Percentiles rank a stretch among this genome's conserved stretches.
Conservation (phyloP, 1,140 invertebrate genomes). For the Potamilus streckersoni region DNA sequence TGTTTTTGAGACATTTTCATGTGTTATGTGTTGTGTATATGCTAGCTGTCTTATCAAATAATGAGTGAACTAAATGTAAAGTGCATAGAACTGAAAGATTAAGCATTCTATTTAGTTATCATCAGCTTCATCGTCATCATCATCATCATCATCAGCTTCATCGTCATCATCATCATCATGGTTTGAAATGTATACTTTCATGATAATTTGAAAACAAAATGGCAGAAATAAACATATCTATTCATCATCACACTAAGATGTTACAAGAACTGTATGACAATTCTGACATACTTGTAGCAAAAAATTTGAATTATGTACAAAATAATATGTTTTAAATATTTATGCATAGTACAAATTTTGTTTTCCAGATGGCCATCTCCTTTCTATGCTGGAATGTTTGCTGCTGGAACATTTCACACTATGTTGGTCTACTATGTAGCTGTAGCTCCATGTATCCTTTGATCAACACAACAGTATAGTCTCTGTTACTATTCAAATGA, state of each 20-base stretch:
- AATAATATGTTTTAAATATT: background rate
- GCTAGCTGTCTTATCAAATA: no score
- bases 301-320: background rate
- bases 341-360: slow-evolving; percentile 7
- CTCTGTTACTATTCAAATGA: no score
- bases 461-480: background rate
- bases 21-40: no score
- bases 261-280: background rate
- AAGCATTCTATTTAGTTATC: no score
- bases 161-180: no score
- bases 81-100: no score
- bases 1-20: no score
- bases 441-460: slow-evolving; percentile 59
- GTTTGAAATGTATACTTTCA: background rate
- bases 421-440: slow-evolving; percentile 39
- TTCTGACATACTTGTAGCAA: background rate
- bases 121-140: no score
- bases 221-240: background rate
- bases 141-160: no score
- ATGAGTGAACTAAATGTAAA: no score
- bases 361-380: slow-evolving; percentile 60
- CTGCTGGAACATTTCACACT: slow-evolving; percentile 55
- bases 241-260: background rate
- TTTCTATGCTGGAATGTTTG: slow-evolving; percentile 55
- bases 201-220: background rate